These are phyloP conservation scores for Dendrolimus houi DNA, from an alignment of 2,888 invertebrate species.

Conservation along the genomic window DNA sequence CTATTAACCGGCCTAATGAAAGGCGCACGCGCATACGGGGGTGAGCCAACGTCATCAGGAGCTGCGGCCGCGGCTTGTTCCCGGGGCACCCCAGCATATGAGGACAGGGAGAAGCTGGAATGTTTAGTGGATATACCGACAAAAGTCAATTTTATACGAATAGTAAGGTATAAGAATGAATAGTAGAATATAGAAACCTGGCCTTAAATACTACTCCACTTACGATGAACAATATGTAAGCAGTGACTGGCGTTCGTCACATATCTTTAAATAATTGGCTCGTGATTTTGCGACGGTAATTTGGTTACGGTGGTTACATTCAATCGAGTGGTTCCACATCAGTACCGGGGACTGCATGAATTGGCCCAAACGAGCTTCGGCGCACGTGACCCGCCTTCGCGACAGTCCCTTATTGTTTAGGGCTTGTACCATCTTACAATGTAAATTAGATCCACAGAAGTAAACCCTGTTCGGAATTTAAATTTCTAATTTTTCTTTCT, in stretches of 20 bases:
- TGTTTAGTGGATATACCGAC: too few relatives aligned
- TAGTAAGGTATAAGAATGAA: too few relatives aligned
- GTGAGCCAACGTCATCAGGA: too few relatives aligned
- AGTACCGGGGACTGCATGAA: slow-evolving; percentile 20
- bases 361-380: slow-evolving; percentile 34
- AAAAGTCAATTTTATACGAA: too few relatives aligned
- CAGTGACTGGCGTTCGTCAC: not conserved
- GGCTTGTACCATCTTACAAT: slow-evolving; percentile 13
- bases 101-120: too few relatives aligned
- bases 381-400: slow-evolving; percentile 32
- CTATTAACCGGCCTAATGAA: too few relatives aligned
- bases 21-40: too few relatives aligned
- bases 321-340: slow-evolving; percentile 2
- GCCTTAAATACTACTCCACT: too few relatives aligned
- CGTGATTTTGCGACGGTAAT: slow-evolving; percentile 1
- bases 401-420: slow-evolving; percentile 26
- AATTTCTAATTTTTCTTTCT: not conserved
- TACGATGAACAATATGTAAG: too few relatives aligned
- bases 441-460: not conserved
- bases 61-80: too few relatives aligned
- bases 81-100: too few relatives aligned
- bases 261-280: slow-evolving; percentile 5
- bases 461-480: not conserved
- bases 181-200: too few relatives aligned
- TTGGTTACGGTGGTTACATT: slow-evolving; percentile 4